Conservation (phyloP, 2,797 vertebrate species). For the Macroramphosus scolopax region DNA sequence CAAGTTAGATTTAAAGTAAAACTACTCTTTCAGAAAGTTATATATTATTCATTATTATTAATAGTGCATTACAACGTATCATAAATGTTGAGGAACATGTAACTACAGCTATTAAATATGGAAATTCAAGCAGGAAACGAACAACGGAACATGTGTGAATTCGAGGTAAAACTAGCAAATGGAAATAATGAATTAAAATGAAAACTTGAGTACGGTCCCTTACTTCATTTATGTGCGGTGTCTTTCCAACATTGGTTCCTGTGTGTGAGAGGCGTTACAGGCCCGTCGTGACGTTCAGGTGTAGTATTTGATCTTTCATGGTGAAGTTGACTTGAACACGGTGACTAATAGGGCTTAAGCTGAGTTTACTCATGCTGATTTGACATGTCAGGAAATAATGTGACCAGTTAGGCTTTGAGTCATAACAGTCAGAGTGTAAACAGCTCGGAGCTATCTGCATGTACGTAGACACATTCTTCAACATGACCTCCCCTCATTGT, state of each 20-base stretch:
- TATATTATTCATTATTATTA: background rate
- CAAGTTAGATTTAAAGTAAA: too few species aligned
- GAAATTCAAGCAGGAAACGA: too few species aligned
- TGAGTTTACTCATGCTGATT: conserved; percentile 16
- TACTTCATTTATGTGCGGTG: background rate
- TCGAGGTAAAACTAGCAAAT: too few species aligned
- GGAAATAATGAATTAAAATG: too few species aligned
- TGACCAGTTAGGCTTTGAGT: conserved; percentile 13
- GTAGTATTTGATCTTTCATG: conserved; percentile 10
- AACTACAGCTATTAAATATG: too few species aligned
- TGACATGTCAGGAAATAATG: conserved; percentile 19
- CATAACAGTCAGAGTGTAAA: conserved; percentile 34
- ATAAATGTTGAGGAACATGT: too few species aligned
- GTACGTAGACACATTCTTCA: conserved; percentile 35
- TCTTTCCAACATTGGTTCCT: background rate
- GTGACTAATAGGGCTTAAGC: conserved; percentile 25
- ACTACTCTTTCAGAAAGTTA: background rate
- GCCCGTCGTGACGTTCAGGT: background rate
- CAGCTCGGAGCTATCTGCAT: conserved; percentile 8
- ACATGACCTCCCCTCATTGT: conserved; percentile 12
- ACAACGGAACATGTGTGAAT: too few species aligned
- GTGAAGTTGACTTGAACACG: conserved; percentile 6
- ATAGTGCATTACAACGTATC: too few species aligned
- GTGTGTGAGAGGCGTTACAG: conserved; percentile 1
- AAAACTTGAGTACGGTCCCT: too few species aligned